A percentile compares a stretch with the other conserved stretches of the same genome.
Conservation (phyloP, 2,113 vertebrate species). For the Taxidea taxus region DNA sequence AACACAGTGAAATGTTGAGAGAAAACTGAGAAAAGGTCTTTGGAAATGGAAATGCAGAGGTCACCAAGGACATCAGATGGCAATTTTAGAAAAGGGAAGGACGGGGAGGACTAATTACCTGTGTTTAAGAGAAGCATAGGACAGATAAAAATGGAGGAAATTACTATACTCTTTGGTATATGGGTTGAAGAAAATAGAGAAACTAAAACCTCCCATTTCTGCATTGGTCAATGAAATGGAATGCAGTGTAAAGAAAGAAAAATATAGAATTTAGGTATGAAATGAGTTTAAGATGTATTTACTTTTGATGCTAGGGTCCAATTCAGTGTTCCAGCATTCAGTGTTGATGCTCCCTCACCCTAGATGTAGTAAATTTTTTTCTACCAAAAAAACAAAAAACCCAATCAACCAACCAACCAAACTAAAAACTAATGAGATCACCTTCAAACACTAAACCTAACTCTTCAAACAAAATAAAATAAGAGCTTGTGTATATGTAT, state of each 20-base stretch:
- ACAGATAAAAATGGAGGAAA: neutral
- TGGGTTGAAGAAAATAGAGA: neutral
- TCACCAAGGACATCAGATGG: neutral
- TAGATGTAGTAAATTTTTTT: neutral
- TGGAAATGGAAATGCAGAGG: neutral
- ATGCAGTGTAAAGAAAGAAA: neutral
- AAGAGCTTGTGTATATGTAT: neutral
- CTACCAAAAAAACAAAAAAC: neutral
- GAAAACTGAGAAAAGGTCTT: neutral
- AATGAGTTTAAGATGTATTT: constrained; percentile 5
- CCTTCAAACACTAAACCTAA: neutral
- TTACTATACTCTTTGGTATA: neutral
- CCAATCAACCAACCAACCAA: neutral
- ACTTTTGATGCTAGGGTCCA: neutral
- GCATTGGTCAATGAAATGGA: neutral
- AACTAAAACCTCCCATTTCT: neutral
- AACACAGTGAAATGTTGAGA: neutral
- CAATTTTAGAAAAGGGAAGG: neutral
- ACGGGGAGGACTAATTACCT: neutral
- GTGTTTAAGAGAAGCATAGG: neutral
- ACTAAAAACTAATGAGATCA: neutral
- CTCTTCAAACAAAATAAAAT: constrained; percentile 15
- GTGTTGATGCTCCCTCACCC: neutral
- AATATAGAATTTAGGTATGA: neutral
- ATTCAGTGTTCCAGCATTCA: neutral